A percentile compares a stretch with the other conserved stretches of the same genome.
Evolutionary conservation across 2,888 invertebrate species (phyloP).

Genomic region (Tinea pellionella): DNA sequence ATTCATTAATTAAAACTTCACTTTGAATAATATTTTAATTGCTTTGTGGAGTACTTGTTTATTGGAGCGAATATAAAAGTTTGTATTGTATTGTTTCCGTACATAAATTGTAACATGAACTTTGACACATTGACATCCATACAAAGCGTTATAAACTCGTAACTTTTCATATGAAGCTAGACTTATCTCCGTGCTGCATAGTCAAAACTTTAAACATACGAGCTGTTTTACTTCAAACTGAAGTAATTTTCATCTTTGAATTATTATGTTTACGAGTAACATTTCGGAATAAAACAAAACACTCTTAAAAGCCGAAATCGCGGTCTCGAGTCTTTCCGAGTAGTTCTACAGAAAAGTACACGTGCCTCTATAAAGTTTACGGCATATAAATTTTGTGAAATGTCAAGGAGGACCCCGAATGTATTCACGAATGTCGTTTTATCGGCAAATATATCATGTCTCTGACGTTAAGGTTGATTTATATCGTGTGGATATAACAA

Average conservation of each 20-base stretch:
- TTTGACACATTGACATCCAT: not conserved
- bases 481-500: constrained; percentile 39
- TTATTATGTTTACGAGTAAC: no score
- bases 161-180: not conserved
- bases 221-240: not conserved
- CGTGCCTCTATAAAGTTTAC: constrained; percentile 18
- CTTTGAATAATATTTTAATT: not conserved
- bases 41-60: not conserved
- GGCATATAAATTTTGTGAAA: constrained; percentile 26
- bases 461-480: constrained; percentile 47
- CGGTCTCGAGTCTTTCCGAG: not conserved
- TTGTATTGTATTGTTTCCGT: no score
- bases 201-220: not conserved
- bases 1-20: constrained; percentile 1
- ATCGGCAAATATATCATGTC: constrained; percentile 49
- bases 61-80: not conserved
- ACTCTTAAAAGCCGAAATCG: not conserved
- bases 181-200: not conserved
- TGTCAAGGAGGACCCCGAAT: constrained; percentile 37
- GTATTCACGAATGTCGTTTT: constrained; percentile 49
- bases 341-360: constrained; percentile 1
- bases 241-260: no score
- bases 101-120: not conserved
- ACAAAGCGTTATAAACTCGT: not conserved
- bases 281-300: not conserved